phyloP scores from a whole-genome alignment of 2,113 vertebrate genomes.

The Mastomys coucha region DNA sequence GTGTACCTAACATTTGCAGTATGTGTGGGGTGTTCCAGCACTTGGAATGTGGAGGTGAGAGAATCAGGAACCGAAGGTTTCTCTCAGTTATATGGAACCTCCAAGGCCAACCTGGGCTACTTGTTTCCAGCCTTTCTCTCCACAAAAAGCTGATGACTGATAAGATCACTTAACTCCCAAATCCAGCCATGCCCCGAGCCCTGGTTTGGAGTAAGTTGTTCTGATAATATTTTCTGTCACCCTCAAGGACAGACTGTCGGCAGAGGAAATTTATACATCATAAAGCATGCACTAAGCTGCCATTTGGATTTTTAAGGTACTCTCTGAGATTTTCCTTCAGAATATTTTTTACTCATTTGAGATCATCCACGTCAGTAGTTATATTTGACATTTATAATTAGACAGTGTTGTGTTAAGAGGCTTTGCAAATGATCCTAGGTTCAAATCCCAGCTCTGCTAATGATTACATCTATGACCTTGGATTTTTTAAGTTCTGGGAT shows the following conservation, averaged over 20 bases:
- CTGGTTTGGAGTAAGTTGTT: neutral
- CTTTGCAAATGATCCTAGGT: neutral
- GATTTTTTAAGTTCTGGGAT: slow-evolving; percentile 5
- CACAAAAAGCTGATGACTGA: neutral
- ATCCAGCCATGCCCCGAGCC: neutral
- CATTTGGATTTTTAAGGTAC: neutral
- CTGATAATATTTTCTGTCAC: neutral
- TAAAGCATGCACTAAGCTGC: neutral
- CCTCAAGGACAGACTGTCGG: neutral
- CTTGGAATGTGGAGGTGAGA: neutral
- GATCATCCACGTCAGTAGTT: neutral
- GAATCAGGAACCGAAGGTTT: neutral
- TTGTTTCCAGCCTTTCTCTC: neutral
- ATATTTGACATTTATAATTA: neutral
- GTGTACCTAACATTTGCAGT: neutral
- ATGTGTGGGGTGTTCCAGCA: neutral
- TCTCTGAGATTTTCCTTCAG: neutral
- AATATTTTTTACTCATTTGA: neutral
- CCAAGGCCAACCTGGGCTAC: neutral
- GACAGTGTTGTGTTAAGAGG: neutral
- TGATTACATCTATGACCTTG: neutral
- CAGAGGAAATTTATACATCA: neutral
- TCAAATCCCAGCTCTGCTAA: slow-evolving; percentile 15
- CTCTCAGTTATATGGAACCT: neutral
- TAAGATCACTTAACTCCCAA: neutral